Evolutionary conservation across 2,888 invertebrate species (phyloP).

Genomic region (Allolobophora icterica): DNA sequence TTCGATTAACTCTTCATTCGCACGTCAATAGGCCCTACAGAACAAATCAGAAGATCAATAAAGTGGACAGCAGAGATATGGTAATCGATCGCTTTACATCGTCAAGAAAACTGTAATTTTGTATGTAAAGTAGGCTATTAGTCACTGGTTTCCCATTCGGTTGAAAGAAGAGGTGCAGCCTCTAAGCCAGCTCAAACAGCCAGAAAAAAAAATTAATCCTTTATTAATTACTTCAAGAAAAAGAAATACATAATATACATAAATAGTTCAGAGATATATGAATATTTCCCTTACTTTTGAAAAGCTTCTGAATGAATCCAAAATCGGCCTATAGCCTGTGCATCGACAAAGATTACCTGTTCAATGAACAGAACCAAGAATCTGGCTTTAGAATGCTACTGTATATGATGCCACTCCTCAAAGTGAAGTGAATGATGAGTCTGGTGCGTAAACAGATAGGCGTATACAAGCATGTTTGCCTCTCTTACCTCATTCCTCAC

Average conservation of each 20-base stretch:
- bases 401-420: background rate
- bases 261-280: background rate
- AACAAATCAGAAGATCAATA: too few relatives aligned
- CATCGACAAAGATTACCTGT: constrained; percentile 84
- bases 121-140: too few relatives aligned
- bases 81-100: too few relatives aligned
- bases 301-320: constrained; percentile 82
- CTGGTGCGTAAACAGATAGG: background rate
- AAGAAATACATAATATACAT: constrained; percentile 14
- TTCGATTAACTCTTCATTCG: background rate
- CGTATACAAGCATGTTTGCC: background rate
- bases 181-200: too few relatives aligned
- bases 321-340: constrained; percentile 90
- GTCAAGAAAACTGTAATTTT: too few relatives aligned
- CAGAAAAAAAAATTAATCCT: too few relatives aligned
- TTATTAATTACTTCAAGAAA: too few relatives aligned
- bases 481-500: background rate
- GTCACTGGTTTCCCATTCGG: too few relatives aligned
- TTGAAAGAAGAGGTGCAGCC: too few relatives aligned
- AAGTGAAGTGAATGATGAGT: background rate
- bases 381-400: background rate
- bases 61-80: too few relatives aligned
- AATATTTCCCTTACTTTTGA: constrained; percentile 46
- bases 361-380: background rate
- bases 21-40: too few relatives aligned